Conservation (phyloP, 2,113 vertebrate genomes). For the western clawed frog (Xenopus tropicalis) region UCB_Xtro_10.0 CM004448.2:882501-883000, state of each 20-base stretch:
- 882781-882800: slow-evolving; percentile 8
- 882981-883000: slow-evolving; percentile 29
- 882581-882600: background rate
- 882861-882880: slow-evolving; percentile 34
- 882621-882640: slow-evolving; percentile 17
- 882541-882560: background rate
- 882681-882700: slow-evolving; percentile 15
- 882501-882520: slow-evolving; percentile 19
- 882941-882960: slow-evolving; percentile 28
- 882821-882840: too few relatives aligned
- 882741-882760: background rate
- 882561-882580: slow-evolving; percentile 3
- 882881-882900: slow-evolving; percentile 36
- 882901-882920: slow-evolving; percentile 20
- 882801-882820: background rate
- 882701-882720: background rate
- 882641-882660: background rate
- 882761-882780: background rate
- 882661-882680: background rate
- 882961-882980: slow-evolving; percentile 21
- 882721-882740: background rate
- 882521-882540: slow-evolving; percentile 18
- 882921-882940: slow-evolving; percentile 22
- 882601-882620: background rate
- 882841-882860: slow-evolving; percentile 24